Conservation (phyloP, 1,140 invertebrate genomes). For the Apis florea region DNA sequence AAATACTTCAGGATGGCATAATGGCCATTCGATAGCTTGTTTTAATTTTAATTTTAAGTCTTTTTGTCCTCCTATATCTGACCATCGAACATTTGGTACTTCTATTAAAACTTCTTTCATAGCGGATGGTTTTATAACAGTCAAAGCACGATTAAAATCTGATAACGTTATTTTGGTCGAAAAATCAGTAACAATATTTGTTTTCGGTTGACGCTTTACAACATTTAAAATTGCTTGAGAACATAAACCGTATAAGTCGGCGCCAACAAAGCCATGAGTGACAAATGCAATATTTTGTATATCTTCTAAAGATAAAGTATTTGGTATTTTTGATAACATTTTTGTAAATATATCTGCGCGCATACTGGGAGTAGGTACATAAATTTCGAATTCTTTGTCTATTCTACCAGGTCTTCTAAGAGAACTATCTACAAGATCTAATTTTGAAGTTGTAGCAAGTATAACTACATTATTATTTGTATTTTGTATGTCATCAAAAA, state of each 20-base stretch:
- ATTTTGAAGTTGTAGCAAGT: conserved; percentile 87
- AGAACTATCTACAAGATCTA: conserved; percentile 86
- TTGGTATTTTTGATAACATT: conserved; percentile 81
- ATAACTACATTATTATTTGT: conserved; percentile 83
- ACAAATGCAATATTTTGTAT: conserved; percentile 84
- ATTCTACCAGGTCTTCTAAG: conserved; percentile 89
- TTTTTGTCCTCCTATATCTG: conserved; percentile 95
- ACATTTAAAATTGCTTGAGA: conserved; percentile 85
- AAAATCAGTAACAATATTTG: conserved; percentile 30
- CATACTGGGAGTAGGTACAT: conserved; percentile 86
- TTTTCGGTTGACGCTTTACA: conserved; percentile 70
- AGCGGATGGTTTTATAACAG: conserved; percentile 89
- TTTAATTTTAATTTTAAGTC: conserved; percentile 92
- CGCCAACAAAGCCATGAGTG: conserved; percentile 94
- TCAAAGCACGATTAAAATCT: conserved; percentile 85
- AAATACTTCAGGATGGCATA: conserved; percentile 95
- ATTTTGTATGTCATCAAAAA: conserved; percentile 85
- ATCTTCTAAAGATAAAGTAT: conserved; percentile 82
- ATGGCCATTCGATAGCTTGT: conserved; percentile 96
- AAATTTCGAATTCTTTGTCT: conserved; percentile 92
- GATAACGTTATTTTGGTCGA: conserved; percentile 66
- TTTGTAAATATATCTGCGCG: conserved; percentile 86
- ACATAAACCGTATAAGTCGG: conserved; percentile 89
- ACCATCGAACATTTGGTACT: conserved; percentile 92
- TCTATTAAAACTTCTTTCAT: conserved; percentile 95